Percentiles rank a stretch among this genome's conserved stretches.
Evolutionary conservation across 2,888 invertebrate species (phyloP).

Genomic region (Ennomos erosarius): DNA sequence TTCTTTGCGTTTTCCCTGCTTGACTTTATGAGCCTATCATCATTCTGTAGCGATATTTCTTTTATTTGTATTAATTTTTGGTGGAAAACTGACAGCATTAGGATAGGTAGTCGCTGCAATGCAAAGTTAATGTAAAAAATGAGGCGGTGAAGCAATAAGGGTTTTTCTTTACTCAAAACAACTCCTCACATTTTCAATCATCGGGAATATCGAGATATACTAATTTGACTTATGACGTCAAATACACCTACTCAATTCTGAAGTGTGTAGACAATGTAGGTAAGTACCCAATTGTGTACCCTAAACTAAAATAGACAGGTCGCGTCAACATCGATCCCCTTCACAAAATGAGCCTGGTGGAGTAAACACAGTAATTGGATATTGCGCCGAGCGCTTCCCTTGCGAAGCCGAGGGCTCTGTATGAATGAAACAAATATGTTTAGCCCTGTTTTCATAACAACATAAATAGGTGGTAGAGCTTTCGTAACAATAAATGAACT

Average conservation of each 20-base stretch:
- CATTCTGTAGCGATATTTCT: slow-evolving; percentile 15
- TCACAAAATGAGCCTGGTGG: slow-evolving; percentile 53
- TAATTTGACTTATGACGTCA: neutral
- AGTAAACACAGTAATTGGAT: slow-evolving; percentile 62
- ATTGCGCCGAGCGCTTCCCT: slow-evolving; percentile 44
- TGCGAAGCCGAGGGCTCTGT: slow-evolving; percentile 38
- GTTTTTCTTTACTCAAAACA: too few relatives aligned
- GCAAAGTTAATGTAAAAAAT: too few relatives aligned
- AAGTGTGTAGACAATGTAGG: slow-evolving; percentile 36
- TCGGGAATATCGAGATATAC: too few relatives aligned
- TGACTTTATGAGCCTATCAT: slow-evolving; percentile 15
- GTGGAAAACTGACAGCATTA: slow-evolving; percentile 8
- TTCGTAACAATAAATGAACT: slow-evolving; percentile 10
- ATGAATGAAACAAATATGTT: slow-evolving; percentile 35
- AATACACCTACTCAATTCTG: slow-evolving; percentile 18
- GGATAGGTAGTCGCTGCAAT: too few relatives aligned
- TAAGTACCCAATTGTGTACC: slow-evolving; percentile 42
- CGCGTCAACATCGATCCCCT: slow-evolving; percentile 53
- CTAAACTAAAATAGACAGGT: slow-evolving; percentile 44
- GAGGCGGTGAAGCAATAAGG: too few relatives aligned
- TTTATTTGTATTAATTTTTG: slow-evolving; percentile 9
- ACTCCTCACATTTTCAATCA: too few relatives aligned
- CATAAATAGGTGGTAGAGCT: slow-evolving; percentile 1
- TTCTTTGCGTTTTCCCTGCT: slow-evolving; percentile 19
- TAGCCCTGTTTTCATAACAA: slow-evolving; percentile 31